Evolutionary conservation across 1,140 invertebrate species (phyloP).

Genomic region (Apis laboriosa): DNA sequence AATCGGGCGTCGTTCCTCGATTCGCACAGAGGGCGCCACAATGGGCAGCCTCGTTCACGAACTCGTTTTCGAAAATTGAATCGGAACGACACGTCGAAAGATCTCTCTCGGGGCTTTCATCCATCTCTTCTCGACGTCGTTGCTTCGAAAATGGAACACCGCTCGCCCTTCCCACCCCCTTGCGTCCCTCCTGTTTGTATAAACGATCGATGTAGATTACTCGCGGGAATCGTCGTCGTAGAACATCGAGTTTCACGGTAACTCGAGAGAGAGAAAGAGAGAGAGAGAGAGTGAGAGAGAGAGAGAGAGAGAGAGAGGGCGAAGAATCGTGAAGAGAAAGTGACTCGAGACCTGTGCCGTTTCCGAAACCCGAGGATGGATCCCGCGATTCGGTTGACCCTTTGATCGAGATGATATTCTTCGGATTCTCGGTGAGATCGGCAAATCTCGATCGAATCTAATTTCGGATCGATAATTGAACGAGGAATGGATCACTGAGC

Average conservation of each 20-base stretch:
- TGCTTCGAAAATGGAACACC: conserved; percentile 24
- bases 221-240: conserved; percentile 45
- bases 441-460: background rate
- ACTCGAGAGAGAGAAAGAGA: background rate
- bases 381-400: background rate
- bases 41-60: background rate
- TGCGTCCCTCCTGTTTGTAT: conserved; percentile 64
- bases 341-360: background rate
- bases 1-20: background rate
- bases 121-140: background rate
- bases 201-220: conserved; percentile 78
- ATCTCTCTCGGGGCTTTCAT: conserved; percentile 18
- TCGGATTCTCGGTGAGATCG: background rate
- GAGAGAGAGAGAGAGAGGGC: too few relatives aligned
- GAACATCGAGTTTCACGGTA: conserved; percentile 17
- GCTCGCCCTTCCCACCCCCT: background rate
- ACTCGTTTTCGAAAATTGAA: background rate
- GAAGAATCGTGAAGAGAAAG: too few relatives aligned
- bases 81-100: background rate
- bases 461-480: conserved; percentile 4
- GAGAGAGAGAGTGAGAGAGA: background rate
- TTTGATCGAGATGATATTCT: background rate
- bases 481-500: background rate
- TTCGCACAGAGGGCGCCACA: too few relatives aligned
- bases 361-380: background rate